Evolutionary conservation across 1,140 invertebrate genomes (phyloP).

Genomic region (Lasaia peninsularis): DNA sequence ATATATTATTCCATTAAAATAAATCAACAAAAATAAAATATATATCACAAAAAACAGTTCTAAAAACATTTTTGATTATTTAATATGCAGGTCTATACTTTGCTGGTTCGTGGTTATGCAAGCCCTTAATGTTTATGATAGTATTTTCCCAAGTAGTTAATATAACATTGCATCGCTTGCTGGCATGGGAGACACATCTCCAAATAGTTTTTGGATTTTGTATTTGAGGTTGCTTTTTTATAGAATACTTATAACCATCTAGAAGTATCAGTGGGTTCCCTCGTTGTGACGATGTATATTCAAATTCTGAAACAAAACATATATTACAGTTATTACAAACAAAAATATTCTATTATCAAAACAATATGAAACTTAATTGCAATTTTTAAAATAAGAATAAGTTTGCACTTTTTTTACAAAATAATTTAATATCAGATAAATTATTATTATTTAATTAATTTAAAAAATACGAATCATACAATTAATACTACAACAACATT

Average conservation of each 20-base stretch:
- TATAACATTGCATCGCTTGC: conserved; percentile 13
- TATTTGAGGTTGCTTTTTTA: conserved; percentile 3
- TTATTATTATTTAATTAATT: too few species aligned
- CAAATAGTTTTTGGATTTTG: conserved; percentile 1
- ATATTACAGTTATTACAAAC: background rate
- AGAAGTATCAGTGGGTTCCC: conserved; percentile 23
- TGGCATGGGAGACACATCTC: conserved; percentile 18
- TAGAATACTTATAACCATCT: conserved; percentile 24
- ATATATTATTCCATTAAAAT: too few species aligned
- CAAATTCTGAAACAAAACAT: conserved; percentile 11
- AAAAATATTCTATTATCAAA: too few species aligned
- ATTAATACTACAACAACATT: too few species aligned
- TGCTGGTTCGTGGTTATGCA: conserved; percentile 11
- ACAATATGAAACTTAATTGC: too few species aligned
- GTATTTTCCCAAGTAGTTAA: conserved; percentile 9
- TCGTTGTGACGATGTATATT: conserved; percentile 16
- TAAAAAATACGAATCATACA: too few species aligned
- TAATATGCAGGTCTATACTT: background rate
- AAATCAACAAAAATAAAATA: too few species aligned
- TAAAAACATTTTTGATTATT: too few species aligned
- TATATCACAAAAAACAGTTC: too few species aligned
- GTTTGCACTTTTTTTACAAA: too few species aligned
- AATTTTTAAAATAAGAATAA: too few species aligned
- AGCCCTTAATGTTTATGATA: background rate
- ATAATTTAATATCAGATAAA: too few species aligned